Percentiles rank a stretch among this genome's conserved stretches.
phyloP scores from a whole-genome alignment of 2,888 invertebrate genomes.

The Hartigia nigra region DNA sequence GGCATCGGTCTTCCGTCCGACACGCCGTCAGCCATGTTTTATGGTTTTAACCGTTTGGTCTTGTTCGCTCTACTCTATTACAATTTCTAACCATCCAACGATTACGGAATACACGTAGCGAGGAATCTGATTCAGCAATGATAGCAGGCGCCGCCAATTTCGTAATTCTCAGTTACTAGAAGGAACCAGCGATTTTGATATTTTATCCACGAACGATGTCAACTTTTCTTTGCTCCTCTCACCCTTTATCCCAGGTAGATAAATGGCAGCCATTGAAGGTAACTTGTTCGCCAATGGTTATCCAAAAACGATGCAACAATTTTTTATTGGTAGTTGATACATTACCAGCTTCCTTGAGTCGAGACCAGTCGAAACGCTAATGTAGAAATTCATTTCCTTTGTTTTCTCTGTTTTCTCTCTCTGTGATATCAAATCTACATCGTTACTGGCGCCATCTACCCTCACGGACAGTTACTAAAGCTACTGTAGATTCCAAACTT shows the following conservation, averaged over 20 bases:
- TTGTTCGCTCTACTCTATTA: slow-evolving; percentile 5
- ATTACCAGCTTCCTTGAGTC: background rate
- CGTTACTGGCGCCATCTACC: background rate
- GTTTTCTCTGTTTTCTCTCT: background rate
- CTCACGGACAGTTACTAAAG: background rate
- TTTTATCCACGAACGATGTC: background rate
- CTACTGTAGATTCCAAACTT: background rate
- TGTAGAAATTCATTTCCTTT: background rate
- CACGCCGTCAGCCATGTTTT: slow-evolving; percentile 75
- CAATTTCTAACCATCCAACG: background rate
- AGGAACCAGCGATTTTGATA: background rate
- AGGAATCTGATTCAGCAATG: background rate
- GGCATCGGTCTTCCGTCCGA: slow-evolving; percentile 76
- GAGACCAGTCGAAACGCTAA: background rate
- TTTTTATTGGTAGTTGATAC: background rate
- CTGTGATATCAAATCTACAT: background rate
- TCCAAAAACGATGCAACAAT: background rate
- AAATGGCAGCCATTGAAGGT: background rate
- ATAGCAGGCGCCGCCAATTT: background rate
- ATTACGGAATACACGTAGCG: background rate
- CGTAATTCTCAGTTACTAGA: background rate
- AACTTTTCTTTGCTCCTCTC: background rate
- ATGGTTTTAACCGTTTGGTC: slow-evolving; percentile 36
- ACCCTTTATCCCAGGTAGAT: background rate
- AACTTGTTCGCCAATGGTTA: background rate